Conservation (phyloP, 2,888 invertebrate genomes). For the Lepidochrysops patricia region DNA sequence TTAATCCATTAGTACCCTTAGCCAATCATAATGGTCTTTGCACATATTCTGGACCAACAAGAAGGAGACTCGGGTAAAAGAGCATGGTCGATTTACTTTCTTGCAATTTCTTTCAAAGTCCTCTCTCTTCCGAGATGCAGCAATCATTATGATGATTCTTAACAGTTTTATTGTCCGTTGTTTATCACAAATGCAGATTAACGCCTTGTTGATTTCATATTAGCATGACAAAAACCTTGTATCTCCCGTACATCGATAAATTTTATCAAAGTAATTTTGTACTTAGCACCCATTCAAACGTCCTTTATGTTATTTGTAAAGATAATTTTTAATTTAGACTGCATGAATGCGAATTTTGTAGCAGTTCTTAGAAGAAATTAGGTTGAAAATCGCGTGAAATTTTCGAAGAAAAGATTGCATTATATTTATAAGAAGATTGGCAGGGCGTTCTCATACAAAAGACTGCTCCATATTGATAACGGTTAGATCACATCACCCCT, state of each 20-base stretch:
- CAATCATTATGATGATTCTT: neutral
- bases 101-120: neutral
- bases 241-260: slow-evolving; percentile 6
- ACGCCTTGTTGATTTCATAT: slow-evolving; percentile 1
- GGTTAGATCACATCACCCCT: slow-evolving; percentile 54
- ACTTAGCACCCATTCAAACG: slow-evolving; percentile 2
- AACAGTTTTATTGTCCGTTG: neutral
- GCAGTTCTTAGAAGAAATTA: neutral
- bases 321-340: slow-evolving; percentile 11
- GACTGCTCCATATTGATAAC: slow-evolving; percentile 49
- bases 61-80: too few relatives aligned
- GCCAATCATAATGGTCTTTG: too few relatives aligned
- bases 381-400: slow-evolving; percentile 14
- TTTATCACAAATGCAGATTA: slow-evolving; percentile 1
- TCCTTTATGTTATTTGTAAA: slow-evolving; percentile 9
- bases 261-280: slow-evolving; percentile 9
- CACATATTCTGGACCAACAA: too few relatives aligned
- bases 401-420: slow-evolving; percentile 24
- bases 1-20: too few relatives aligned
- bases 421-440: slow-evolving; percentile 40
- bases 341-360: neutral
- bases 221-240: neutral
- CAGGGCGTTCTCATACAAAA: slow-evolving; percentile 47
- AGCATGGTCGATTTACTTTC: too few relatives aligned
- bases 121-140: neutral